A percentile compares a stretch with the other conserved stretches of the same genome.
Conservation (phyloP, 37 sponge, comb jelly and placozoan genomes). For the Haliclona indistincta region DNA sequence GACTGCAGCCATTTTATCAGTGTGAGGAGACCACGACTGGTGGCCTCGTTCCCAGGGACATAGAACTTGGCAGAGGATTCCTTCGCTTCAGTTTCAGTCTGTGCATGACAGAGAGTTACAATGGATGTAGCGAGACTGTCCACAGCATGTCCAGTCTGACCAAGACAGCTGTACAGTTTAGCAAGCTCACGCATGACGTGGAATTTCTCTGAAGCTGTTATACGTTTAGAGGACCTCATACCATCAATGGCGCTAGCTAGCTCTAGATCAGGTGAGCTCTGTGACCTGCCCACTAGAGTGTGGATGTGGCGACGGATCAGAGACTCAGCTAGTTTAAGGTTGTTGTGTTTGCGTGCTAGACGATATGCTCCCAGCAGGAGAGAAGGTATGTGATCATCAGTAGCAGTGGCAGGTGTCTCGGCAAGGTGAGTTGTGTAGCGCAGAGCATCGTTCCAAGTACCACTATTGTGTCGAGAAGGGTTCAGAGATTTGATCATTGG, state of each 20-base stretch:
- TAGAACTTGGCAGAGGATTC: too few species aligned
- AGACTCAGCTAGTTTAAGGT: conserved; percentile 61
- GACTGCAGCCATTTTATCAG: conserved; percentile 79
- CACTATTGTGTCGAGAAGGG: conserved; percentile 65
- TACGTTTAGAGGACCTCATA: conserved; percentile 27
- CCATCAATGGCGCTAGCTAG: conserved; percentile 22
- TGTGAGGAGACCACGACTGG: conserved; percentile 53
- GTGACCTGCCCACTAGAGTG: conserved; percentile 21
- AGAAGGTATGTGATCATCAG: conserved; percentile 44
- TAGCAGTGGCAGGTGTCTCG: conserved; percentile 1
- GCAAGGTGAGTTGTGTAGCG: conserved; percentile 53
- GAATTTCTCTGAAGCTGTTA: conserved; percentile 54
- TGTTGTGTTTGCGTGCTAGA: conserved; percentile 80
- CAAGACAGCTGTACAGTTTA: conserved; percentile 54
- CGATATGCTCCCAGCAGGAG: conserved; percentile 70
- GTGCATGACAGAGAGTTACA: conserved; percentile 19
- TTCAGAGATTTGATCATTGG: conserved; percentile 70
- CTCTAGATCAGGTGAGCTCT: too few species aligned
- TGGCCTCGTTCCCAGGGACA: conserved; percentile 48
- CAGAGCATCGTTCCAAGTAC: conserved; percentile 65
- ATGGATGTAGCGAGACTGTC: conserved; percentile 50
- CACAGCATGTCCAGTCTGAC: conserved; percentile 51
- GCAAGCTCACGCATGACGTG: conserved; percentile 65
- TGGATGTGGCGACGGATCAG: conserved; percentile 60
- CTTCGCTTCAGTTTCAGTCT: neutral